phyloP scores from a whole-genome alignment of 2,797 vertebrate species.

The Pangasius larnaudii region DNA sequence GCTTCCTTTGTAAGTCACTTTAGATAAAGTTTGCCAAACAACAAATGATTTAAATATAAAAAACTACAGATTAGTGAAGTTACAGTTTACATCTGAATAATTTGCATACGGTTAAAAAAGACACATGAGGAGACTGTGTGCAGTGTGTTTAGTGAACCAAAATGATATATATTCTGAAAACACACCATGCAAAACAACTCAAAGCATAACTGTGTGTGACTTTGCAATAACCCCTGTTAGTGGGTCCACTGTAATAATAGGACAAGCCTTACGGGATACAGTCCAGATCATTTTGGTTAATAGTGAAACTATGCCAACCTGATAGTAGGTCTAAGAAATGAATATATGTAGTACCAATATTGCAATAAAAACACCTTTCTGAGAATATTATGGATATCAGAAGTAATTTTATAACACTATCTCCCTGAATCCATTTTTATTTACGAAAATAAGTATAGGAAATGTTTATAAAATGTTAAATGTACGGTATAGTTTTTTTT shows the following conservation, averaged over 20 bases:
- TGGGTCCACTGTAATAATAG: background rate
- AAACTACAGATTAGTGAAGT: background rate
- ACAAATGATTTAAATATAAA: background rate
- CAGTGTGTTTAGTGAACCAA: background rate
- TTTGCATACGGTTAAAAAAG: background rate
- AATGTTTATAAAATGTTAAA: background rate
- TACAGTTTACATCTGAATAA: background rate
- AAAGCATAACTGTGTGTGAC: background rate
- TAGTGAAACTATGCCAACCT: background rate
- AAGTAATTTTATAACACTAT: background rate
- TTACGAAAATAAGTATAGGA: background rate
- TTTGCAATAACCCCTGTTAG: background rate
- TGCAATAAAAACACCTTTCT: background rate
- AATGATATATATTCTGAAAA: background rate
- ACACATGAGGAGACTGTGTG: background rate
- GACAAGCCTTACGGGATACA: background rate
- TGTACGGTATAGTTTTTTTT: background rate
- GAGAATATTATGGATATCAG: background rate
- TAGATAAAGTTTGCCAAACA: background rate
- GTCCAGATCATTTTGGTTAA: conserved; percentile 2
- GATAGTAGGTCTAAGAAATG: background rate
- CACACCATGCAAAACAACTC: background rate
- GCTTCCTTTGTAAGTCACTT: background rate
- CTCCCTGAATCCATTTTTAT: background rate
- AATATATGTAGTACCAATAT: background rate